Evolutionary conservation across 2,888 invertebrate species (phyloP).

Genomic region (Nemurella pictetii): DNA sequence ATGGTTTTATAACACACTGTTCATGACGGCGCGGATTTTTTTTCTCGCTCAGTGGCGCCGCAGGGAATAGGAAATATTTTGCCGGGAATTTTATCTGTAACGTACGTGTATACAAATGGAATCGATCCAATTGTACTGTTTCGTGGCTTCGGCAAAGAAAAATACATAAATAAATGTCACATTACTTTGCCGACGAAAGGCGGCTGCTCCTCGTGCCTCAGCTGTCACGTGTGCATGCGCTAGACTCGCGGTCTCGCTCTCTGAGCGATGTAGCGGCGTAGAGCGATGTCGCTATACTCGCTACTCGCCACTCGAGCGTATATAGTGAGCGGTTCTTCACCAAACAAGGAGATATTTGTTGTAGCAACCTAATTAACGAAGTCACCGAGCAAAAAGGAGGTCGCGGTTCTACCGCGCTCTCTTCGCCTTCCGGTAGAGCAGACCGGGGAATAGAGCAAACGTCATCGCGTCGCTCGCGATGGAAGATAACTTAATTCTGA

Average conservation of each 20-base stretch:
- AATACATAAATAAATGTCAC: too few relatives aligned
- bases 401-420: too few relatives aligned
- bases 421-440: neutral
- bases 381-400: neutral
- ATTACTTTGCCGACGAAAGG: too few relatives aligned
- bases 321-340: too few relatives aligned
- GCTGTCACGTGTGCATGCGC: too few relatives aligned
- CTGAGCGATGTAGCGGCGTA: too few relatives aligned
- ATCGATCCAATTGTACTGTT: neutral
- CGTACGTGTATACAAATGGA: neutral
- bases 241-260: neutral
- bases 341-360: neutral
- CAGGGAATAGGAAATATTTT: neutral
- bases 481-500: neutral
- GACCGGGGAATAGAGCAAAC: neutral
- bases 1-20: neutral
- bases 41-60: neutral
- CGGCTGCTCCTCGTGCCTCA: too few relatives aligned
- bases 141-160: neutral
- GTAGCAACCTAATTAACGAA: neutral
- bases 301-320: too few relatives aligned
- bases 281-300: too few relatives aligned
- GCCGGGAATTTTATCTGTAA: neutral
- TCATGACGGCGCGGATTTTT: neutral
- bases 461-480: neutral